Evolutionary conservation across 2,888 invertebrate species (phyloP).

Genomic region (Halictus ligatus): DNA sequence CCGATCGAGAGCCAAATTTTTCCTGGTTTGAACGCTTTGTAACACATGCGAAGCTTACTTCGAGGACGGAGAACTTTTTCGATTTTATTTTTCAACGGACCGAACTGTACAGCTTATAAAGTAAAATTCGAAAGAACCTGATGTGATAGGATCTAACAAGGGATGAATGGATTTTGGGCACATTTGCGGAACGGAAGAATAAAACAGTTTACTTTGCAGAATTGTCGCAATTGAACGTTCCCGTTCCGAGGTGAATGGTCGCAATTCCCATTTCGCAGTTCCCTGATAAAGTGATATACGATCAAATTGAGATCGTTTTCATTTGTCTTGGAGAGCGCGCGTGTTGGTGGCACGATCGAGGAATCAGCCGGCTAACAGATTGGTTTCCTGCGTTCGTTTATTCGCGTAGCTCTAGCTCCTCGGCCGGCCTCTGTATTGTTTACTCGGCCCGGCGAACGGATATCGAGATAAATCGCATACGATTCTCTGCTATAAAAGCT

Average conservation of each 20-base stretch:
- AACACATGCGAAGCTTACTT: no score
- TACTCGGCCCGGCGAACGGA: background rate
- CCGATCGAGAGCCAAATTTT: background rate
- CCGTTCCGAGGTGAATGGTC: background rate
- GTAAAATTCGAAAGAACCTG: background rate
- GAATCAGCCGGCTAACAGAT: background rate
- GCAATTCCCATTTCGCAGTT: background rate
- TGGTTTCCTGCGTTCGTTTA: background rate
- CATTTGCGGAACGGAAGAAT: background rate
- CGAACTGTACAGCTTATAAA: background rate
- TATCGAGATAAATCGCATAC: background rate
- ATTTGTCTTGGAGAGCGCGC: background rate
- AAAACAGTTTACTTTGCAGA: background rate
- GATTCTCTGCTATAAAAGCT: constrained; percentile 3
- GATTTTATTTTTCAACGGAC: background rate
- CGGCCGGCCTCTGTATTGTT: background rate
- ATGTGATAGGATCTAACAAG: no score
- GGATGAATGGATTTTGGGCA: background rate
- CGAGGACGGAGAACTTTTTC: no score
- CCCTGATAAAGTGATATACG: background rate
- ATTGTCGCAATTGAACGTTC: background rate
- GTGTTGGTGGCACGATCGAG: background rate
- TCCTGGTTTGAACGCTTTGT: no score
- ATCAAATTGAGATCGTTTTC: background rate
- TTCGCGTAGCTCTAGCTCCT: background rate